These are phyloP conservation scores for Xanthia togata DNA, from an alignment of 2,888 invertebrate genomes.

Conservation along the genomic window DNA sequence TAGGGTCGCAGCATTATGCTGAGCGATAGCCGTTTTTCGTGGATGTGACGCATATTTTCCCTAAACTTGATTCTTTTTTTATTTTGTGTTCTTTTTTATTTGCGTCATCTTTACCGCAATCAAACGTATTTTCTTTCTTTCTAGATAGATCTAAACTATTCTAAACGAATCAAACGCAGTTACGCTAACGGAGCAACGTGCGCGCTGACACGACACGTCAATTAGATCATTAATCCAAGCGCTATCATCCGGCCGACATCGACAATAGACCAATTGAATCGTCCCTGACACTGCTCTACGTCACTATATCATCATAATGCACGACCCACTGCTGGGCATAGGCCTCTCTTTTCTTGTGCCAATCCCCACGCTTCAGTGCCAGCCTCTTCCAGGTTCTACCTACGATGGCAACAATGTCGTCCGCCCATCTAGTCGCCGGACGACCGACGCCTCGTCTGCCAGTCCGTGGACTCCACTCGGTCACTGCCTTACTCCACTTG, in stretches of 20 bases:
- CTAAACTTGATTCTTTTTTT: no score
- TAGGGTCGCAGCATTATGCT: no score
- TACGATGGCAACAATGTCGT: no score
- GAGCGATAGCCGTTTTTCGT: no score
- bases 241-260: constrained; percentile 71
- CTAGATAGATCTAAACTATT: constrained; percentile 5
- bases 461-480: background rate
- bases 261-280: constrained; percentile 67
- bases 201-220: constrained; percentile 58
- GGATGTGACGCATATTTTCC: no score
- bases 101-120: no score
- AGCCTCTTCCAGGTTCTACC: background rate
- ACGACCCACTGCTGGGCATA: background rate
- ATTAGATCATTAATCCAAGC: constrained; percentile 68
- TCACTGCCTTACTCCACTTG: background rate
- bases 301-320: constrained; percentile 14
- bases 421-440: background rate
- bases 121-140: no score
- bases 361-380: background rate
- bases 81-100: no score
- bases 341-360: no score
- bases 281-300: constrained; percentile 46
- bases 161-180: constrained; percentile 23
- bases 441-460: background rate
- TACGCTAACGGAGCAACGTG: constrained; percentile 50